A percentile compares a stretch with the other conserved stretches of the same genome.
Conservation (phyloP, 2,888 invertebrate species). For the Meliscaeva auricollis region DNA sequence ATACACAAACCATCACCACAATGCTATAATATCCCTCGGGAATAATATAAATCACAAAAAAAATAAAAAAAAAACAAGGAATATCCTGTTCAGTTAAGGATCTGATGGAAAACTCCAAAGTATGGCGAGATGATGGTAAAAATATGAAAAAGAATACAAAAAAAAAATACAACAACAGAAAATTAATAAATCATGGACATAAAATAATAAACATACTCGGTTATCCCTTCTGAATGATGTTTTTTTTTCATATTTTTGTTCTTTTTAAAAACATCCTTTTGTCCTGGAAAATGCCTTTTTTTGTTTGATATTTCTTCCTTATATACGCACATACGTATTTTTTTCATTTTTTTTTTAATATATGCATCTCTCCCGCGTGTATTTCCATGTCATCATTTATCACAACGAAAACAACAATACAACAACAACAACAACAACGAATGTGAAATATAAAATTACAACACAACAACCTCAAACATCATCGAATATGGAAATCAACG, state of each 20-base stretch:
- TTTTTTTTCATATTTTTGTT: constrained; percentile 31
- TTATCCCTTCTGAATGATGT: constrained; percentile 56
- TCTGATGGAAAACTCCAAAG: constrained; percentile 15
- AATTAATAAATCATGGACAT: constrained; percentile 75
- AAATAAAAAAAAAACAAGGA: constrained; percentile 26
- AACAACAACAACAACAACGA: constrained; percentile 41
- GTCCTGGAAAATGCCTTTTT: constrained; percentile 63
- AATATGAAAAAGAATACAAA: background rate
- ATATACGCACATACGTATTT: constrained; percentile 17
- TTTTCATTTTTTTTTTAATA: constrained; percentile 63
- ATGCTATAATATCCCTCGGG: constrained; percentile 6
- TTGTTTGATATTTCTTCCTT: constrained; percentile 40
- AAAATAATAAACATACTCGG: constrained; percentile 73
- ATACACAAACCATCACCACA: constrained; percentile 33
- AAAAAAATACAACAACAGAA: constrained; percentile 43
- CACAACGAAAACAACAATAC: constrained; percentile 66
- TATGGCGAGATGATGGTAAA: background rate
- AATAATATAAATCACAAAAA: constrained; percentile 20
- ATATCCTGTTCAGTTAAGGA: constrained; percentile 33
- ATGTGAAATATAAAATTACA: constrained; percentile 51
- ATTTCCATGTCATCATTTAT: constrained; percentile 75
- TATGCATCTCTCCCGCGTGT: constrained; percentile 73
- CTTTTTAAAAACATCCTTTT: constrained; percentile 58
- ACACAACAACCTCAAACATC: constrained; percentile 72
- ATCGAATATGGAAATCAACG: constrained; percentile 75